Conservation (phyloP, 2,797 vertebrate genomes). For the Acanthiza pusilla region DNA sequence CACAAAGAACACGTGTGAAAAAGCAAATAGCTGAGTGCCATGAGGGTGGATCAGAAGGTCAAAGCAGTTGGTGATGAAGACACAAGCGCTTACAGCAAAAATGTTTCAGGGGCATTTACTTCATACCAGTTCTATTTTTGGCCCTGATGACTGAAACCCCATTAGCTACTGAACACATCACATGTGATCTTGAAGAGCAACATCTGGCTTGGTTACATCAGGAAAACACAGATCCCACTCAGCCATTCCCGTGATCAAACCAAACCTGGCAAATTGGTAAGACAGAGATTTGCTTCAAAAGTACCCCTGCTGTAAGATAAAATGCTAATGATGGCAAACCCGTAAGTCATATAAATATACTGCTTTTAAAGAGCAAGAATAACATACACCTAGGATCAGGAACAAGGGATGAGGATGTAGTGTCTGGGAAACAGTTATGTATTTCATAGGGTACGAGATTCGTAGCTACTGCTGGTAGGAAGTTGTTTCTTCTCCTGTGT, state of each 20-base stretch:
- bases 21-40: neutral
- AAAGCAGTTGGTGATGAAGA: neutral
- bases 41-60: neutral
- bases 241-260: neutral
- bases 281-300: neutral
- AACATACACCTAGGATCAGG: neutral
- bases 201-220: neutral
- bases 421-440: neutral
- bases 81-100: neutral
- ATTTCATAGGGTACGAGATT: neutral
- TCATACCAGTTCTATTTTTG: neutral
- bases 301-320: neutral
- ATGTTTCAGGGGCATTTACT: neutral
- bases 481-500: neutral
- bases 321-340: neutral
- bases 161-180: neutral
- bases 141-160: neutral
- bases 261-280: neutral
- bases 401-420: neutral
- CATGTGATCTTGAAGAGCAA: neutral
- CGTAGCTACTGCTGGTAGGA: neutral
- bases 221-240: neutral
- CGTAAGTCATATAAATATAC: neutral
- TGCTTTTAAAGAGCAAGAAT: neutral
- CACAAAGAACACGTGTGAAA: rapidly evolving